A percentile compares a stretch with the other conserved stretches of the same genome.
Conservation (phyloP, 92 coral and sea anemone genomes). For the Porites lobata region DNA sequence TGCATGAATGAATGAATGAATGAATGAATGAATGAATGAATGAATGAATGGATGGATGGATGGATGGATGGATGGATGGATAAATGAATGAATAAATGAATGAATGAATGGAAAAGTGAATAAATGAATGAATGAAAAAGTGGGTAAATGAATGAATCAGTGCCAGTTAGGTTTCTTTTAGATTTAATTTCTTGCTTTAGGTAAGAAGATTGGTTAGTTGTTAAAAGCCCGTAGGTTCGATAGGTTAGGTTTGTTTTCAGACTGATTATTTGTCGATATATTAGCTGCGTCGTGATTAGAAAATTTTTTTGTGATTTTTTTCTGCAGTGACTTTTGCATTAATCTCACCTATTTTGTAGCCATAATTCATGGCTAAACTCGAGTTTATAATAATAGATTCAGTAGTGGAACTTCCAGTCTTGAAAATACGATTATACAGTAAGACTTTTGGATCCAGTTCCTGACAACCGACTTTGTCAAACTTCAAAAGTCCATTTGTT, state of each 20-base stretch:
- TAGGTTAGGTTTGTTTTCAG: background rate
- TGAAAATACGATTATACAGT: constrained; percentile 72
- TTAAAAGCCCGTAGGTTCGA: background rate
- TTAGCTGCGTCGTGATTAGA: background rate
- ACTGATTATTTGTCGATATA: background rate
- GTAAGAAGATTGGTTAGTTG: background rate
- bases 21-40: background rate
- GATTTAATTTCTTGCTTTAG: background rate
- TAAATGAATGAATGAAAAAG: background rate
- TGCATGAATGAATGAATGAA: background rate
- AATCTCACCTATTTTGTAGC: constrained; percentile 68
- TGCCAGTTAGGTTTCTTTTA: no score
- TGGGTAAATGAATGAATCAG: background rate
- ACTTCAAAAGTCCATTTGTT: constrained; percentile 60
- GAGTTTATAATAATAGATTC: constrained; percentile 60
- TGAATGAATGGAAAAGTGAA: no score
- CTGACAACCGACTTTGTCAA: constrained; percentile 50
- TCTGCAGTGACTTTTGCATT: background rate
- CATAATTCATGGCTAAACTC: constrained; percentile 52
- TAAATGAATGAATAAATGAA: no score
- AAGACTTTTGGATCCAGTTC: constrained; percentile 64
- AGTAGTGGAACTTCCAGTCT: constrained; percentile 78
- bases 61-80: no score
- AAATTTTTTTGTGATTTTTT: no score
- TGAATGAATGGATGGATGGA: background rate